phyloP scores from a whole-genome alignment of 2,888 invertebrate genomes.

The Zygogramma bicolorata region DNA sequence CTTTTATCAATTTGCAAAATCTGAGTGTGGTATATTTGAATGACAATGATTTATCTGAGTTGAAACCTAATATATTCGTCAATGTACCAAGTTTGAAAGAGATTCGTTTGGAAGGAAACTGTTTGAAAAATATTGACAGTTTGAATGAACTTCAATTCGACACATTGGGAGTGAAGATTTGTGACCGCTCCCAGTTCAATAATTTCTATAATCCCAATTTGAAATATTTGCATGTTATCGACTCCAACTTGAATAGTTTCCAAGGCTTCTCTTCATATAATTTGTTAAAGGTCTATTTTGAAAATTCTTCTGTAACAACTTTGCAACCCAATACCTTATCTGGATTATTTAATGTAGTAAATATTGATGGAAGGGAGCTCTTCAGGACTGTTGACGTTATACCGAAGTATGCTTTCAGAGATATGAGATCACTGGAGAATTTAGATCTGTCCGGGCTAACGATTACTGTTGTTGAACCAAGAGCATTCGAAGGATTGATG shows the following conservation, averaged over 20 bases:
- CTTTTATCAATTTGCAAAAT: slow-evolving; percentile 26
- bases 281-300: slow-evolving; percentile 14
- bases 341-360: slow-evolving; percentile 12
- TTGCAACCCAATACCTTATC: background rate
- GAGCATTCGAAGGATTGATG: slow-evolving; percentile 21
- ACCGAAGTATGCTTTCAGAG: slow-evolving; percentile 10
- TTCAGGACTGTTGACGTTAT: background rate
- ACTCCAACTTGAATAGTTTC: slow-evolving; percentile 8
- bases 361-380: slow-evolving; percentile 5
- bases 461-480: slow-evolving; percentile 18
- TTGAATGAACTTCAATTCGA: slow-evolving; percentile 19
- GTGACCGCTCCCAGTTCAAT: background rate
- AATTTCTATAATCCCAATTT: slow-evolving; percentile 10
- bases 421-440: slow-evolving; percentile 8
- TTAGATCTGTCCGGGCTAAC: slow-evolving; percentile 12
- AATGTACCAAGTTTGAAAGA: slow-evolving; percentile 16
- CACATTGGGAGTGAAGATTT: background rate
- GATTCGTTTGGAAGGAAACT: slow-evolving; percentile 15
- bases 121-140: background rate
- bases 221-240: slow-evolving; percentile 15
- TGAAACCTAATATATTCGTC: background rate
- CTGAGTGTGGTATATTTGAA: slow-evolving; percentile 28
- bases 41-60: slow-evolving; percentile 18
- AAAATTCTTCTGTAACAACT: background rate
- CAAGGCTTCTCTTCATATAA: background rate